Percentiles rank a stretch among this genome's conserved stretches.
phyloP scores from a whole-genome alignment of 2,113 vertebrate genomes.

The Corythornis madagascariensis region DNA sequence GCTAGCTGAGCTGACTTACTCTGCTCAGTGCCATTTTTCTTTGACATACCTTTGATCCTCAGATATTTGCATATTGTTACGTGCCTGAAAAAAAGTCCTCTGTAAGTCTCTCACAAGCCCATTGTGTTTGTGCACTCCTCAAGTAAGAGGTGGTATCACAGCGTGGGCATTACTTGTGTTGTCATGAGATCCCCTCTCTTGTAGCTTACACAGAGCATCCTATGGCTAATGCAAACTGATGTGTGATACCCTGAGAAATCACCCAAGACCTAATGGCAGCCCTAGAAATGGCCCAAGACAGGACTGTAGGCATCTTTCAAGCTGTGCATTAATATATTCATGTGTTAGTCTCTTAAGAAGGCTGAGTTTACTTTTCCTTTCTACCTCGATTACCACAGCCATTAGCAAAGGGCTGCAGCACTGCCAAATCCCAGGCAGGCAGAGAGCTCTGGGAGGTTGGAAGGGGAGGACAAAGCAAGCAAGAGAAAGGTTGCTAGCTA shows the following conservation, averaged over 20 bases:
- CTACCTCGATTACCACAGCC: not conserved
- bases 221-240: not conserved
- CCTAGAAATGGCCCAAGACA: not conserved
- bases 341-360: not conserved
- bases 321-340: not conserved
- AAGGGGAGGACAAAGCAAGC: not conserved
- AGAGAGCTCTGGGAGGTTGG: not conserved
- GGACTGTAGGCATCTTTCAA: not conserved
- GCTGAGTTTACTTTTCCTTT: not conserved
- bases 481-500: not conserved
- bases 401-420: not conserved
- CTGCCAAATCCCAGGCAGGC: not conserved
- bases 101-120: not conserved
- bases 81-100: not conserved
- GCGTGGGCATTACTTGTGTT: not conserved
- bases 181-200: not conserved
- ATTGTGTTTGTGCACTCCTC: not conserved
- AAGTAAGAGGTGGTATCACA: not conserved
- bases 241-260: not conserved
- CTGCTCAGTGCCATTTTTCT: constrained; percentile 53
- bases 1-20: constrained; percentile 39
- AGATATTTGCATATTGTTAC: constrained; percentile 57
- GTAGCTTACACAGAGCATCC: not conserved
- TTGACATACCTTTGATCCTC: constrained; percentile 66
- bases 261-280: not conserved